A percentile compares a stretch with the other conserved stretches of the same genome.
Evolutionary conservation across 2,888 invertebrate species (phyloP).

Genomic region (Spatulosminthurus flaviceps): DNA sequence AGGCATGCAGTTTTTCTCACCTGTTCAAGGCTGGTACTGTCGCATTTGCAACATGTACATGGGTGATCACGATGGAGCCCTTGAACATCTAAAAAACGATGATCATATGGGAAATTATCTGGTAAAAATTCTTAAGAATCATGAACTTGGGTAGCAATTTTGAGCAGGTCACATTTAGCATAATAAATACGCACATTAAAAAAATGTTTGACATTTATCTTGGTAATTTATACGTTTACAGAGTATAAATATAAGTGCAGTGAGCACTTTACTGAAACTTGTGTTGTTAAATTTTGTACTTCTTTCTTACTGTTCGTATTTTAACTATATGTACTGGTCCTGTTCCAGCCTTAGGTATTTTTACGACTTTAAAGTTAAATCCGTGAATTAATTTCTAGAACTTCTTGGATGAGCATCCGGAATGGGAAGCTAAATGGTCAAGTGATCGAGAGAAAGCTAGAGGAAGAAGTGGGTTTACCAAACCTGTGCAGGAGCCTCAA

Average conservation of each 20-base stretch:
- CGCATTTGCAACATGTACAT: constrained; percentile 88
- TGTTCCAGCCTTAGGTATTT: not conserved
- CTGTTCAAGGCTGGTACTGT: constrained; percentile 89
- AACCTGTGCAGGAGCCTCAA: constrained; percentile 57
- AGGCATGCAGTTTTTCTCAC: constrained; percentile 88
- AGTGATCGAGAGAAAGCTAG: constrained; percentile 80
- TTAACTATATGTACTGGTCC: too few species aligned
- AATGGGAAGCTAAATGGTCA: constrained; percentile 88
- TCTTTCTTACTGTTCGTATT: constrained; percentile 26
- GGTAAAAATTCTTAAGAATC: constrained; percentile 67
- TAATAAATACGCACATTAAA: not conserved
- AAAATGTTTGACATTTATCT: not conserved
- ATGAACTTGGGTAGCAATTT: not conserved
- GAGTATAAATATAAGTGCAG: not conserved
- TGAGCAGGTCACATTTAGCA: not conserved
- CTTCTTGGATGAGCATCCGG: constrained; percentile 83
- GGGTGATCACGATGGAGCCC: constrained; percentile 87
- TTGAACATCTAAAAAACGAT: constrained; percentile 82
- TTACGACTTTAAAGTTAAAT: not conserved
- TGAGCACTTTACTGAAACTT: not conserved
- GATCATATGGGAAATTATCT: constrained; percentile 82
- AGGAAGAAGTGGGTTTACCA: constrained; percentile 68
- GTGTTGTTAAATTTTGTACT: constrained; percentile 1
- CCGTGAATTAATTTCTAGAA: constrained; percentile 70
- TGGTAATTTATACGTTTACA: constrained; percentile 34